phyloP scores from a whole-genome alignment of 2,888 invertebrate species.

The Polyploca ridens region DNA sequence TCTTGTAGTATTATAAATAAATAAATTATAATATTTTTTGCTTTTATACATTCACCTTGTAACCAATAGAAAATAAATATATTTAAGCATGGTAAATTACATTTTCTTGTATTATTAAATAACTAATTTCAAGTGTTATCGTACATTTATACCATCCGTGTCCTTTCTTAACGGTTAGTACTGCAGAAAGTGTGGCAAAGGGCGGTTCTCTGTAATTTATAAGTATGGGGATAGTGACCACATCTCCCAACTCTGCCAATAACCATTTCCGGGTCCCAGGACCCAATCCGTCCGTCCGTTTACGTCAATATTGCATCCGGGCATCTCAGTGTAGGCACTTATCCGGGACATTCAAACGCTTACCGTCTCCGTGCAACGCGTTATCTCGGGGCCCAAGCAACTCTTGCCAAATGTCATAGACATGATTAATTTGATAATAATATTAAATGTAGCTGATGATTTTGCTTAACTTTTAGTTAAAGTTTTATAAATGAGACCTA shows the following conservation, averaged over 20 bases:
- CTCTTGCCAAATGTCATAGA: constrained; percentile 26
- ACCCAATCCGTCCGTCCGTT: constrained; percentile 13
- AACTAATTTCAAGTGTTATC: not conserved
- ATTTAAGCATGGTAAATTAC: not conserved
- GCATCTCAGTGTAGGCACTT: constrained; percentile 28
- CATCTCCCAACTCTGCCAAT: constrained; percentile 2
- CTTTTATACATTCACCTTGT: no score
- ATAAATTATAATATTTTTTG: not conserved
- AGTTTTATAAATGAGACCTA: not conserved
- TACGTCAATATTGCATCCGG: constrained; percentile 17
- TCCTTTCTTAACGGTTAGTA: constrained; percentile 9
- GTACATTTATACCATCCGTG: not conserved
- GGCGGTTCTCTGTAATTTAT: constrained; percentile 2
- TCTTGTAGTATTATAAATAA: no score
- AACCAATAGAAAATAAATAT: no score
- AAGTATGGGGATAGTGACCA: constrained; percentile 4
- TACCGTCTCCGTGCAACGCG: constrained; percentile 25
- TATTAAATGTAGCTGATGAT: not conserved
- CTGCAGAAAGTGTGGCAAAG: not conserved
- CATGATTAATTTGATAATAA: constrained; percentile 7
- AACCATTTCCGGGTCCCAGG: constrained; percentile 5
- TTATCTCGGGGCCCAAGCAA: constrained; percentile 50
- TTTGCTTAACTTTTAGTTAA: not conserved
- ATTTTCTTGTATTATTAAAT: not conserved
- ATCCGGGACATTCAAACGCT: constrained; percentile 43